phyloP scores from a whole-genome alignment of 2,113 vertebrate genomes.

The Hassar affinis region DNA sequence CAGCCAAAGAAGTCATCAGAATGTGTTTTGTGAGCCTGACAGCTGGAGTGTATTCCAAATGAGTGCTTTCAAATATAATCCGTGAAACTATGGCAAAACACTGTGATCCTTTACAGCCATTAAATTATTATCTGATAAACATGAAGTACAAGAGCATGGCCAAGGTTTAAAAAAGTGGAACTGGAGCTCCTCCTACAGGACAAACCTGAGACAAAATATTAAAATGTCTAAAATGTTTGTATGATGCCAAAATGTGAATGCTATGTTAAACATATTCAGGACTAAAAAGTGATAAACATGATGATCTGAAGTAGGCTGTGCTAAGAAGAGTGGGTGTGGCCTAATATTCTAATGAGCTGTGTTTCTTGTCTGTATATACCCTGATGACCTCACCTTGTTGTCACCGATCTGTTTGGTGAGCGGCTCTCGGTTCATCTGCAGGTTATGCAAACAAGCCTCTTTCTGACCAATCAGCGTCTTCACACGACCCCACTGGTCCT shows the following conservation, averaged over 20 bases:
- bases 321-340: not conserved
- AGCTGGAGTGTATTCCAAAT: not conserved
- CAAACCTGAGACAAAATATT: conserved; percentile 14
- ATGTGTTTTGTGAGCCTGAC: not conserved
- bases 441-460: conserved; percentile 76
- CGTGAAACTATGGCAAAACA: not conserved
- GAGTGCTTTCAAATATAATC: not conserved
- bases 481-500: conserved; percentile 80
- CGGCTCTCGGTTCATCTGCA: conserved; percentile 78
- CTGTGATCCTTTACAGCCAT: not conserved
- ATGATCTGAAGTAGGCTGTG: not conserved
- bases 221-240: not conserved
- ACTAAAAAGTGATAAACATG: not conserved
- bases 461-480: conserved; percentile 82
- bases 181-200: conserved; percentile 71
- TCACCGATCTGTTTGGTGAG: conserved; percentile 84
- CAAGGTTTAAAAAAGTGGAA: conserved; percentile 13
- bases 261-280: not conserved
- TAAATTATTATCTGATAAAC: conserved; percentile 1
- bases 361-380: not conserved
- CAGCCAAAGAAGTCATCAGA: not conserved
- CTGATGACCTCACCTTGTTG: conserved; percentile 77
- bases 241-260: not conserved
- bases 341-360: not conserved
- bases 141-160: not conserved